Evolutionary conservation across 2,113 vertebrate species (phyloP).

Genomic region (Spea multiplicata): DNA sequence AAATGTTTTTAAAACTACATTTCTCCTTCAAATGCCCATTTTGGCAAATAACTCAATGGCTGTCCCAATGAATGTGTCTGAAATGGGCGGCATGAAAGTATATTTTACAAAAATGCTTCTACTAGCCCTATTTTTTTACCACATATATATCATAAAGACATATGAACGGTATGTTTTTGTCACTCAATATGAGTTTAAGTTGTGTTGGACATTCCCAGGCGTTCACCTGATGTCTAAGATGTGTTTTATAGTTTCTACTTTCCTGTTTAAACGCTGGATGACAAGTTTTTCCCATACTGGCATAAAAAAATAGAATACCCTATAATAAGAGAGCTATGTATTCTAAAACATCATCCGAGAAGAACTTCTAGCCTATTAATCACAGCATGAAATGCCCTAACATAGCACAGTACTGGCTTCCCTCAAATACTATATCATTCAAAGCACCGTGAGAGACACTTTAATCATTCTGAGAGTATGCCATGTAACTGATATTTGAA

Average conservation of each 20-base stretch:
- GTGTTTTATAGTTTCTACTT: background rate
- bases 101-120: no score
- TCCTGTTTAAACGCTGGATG: background rate
- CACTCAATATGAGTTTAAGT: background rate
- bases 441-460: conserved; percentile 56
- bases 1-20: no score
- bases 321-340: conserved; percentile 55
- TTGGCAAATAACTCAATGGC: no score
- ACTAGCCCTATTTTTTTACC: no score
- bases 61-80: no score
- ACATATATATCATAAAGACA: background rate
- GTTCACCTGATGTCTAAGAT: conserved; percentile 4
- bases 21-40: no score
- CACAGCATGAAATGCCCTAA: conserved; percentile 56
- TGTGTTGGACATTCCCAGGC: background rate
- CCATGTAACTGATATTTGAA: conserved; percentile 59
- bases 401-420: conserved; percentile 56
- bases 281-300: conserved; percentile 14
- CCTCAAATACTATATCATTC: conserved; percentile 57
- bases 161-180: background rate
- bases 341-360: conserved; percentile 56
- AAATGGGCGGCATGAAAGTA: no score
- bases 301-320: conserved; percentile 42
- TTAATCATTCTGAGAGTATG: conserved; percentile 60
- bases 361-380: conserved; percentile 54